phyloP scores from a whole-genome alignment of 2,113 vertebrate genomes.

The Daubentonia madagascariensis region DNA sequence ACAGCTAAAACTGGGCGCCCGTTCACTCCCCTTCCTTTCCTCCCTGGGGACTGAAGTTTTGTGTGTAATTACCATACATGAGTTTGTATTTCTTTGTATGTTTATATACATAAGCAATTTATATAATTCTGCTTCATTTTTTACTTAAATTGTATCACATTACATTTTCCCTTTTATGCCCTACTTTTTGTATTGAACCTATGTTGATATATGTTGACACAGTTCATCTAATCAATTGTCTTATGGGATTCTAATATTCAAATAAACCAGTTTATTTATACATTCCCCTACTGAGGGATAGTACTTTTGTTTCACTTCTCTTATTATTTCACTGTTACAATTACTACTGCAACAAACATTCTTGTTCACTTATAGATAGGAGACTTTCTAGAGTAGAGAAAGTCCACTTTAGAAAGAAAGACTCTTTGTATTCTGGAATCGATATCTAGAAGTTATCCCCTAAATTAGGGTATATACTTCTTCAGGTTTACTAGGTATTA shows the following conservation, averaged over 20 bases:
- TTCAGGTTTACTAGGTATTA: neutral
- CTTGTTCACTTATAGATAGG: accelerated
- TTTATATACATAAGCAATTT: neutral
- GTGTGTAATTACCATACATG: neutral
- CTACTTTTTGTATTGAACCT: neutral
- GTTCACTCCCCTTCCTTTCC: neutral
- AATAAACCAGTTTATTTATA: neutral
- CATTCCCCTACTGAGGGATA: neutral
- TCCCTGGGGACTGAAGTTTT: neutral
- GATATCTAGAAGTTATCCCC: no score
- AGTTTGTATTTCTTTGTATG: neutral
- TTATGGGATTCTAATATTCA: neutral
- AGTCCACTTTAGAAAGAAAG: neutral
- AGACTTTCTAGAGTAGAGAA: neutral
- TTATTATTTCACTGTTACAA: neutral
- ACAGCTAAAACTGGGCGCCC: neutral
- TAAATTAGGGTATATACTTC: no score
- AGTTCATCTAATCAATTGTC: neutral
- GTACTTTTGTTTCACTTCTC: neutral
- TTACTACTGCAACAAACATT: no score
- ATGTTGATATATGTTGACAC: neutral
- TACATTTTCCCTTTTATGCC: neutral
- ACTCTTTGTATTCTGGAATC: neutral
- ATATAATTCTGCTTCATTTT: neutral
- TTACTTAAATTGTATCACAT: neutral